Evolutionary conservation across 2,113 vertebrate genomes (phyloP).

Genomic region (Camelus bactrianus): DNA sequence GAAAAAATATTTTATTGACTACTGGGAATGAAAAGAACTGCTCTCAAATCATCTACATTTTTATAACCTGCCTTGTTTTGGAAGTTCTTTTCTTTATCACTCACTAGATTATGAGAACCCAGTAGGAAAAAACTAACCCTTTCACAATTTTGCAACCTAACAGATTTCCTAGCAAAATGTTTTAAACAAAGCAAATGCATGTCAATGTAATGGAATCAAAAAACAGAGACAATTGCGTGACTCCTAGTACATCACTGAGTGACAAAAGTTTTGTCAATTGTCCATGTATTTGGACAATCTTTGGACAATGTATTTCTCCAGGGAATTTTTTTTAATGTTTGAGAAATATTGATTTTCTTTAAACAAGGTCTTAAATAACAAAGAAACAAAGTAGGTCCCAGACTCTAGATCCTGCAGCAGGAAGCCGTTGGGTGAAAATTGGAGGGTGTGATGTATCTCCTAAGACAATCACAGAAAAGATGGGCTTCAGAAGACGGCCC

Average conservation of each 20-base stretch:
- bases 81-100: background rate
- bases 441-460: background rate
- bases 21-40: background rate
- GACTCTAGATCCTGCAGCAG: constrained; percentile 56
- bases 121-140: background rate
- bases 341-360: constrained; percentile 85
- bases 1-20: background rate
- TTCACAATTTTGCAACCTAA: background rate
- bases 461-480: background rate
- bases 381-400: constrained; percentile 66
- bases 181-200: background rate
- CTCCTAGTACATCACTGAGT: background rate
- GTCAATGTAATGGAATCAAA: background rate
- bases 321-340: constrained; percentile 45
- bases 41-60: constrained; percentile 12
- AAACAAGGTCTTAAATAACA: constrained; percentile 80
- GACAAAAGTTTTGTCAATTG: background rate
- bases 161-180: background rate
- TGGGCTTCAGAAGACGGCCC: background rate
- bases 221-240: background rate
- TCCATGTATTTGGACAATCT: background rate
- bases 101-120: background rate
- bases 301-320: background rate
- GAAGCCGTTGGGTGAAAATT: background rate
- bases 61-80: background rate